Base-by-base conservation (phyloP, 92 coral and sea anemone genomes). In the Zoanthus gigantus region DNA sequence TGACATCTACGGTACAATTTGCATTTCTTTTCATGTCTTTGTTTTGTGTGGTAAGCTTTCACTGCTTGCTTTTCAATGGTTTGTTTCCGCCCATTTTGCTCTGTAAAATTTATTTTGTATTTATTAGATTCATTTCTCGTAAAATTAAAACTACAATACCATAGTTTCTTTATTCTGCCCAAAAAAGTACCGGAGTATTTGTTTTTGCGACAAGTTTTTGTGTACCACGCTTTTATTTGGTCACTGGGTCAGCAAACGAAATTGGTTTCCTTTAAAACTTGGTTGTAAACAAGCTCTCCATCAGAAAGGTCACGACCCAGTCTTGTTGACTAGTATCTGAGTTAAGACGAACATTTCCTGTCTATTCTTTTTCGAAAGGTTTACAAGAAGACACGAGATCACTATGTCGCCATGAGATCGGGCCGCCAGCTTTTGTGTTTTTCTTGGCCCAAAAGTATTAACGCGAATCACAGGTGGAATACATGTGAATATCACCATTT, bases 21-120 rank as follows among this genome's bases (percentile, higher is more conserved):
- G 85, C 85, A 81, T 81, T 81, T 67, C 85, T 50, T 80, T 81
- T 81, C 75, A 81, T 46, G 17, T 81, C 58, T 37, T 46, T 81
- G 74, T 13, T 45, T 81, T 81, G 85, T 81, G 75, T 81, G 85
- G 58, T 67, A 14, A 58, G 56, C 63, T 71, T 66, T 67, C 74
- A n/a, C 66, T 15, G 42, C 44, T 23, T 81, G 42, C 5, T 34
- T n/a, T 65, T 81, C 50, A 65, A 50, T 29, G 46, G 46, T 63
- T 66, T 81, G 85, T 81, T 81, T 81, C 85, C 85, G 85, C 85
- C 85, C 85, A 65, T 81, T 28, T 81, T 58, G 85, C 85, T 53
- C 85, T 44, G 17, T 30, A 44, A 74, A 81, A 29, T 66, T 74
- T 65, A 81, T 65, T 37, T 15, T 7, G 45, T 28, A 4, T 66